phyloP scores from a whole-genome alignment of 1,140 invertebrate genomes.

The Hypsibius dujardini region DNA sequence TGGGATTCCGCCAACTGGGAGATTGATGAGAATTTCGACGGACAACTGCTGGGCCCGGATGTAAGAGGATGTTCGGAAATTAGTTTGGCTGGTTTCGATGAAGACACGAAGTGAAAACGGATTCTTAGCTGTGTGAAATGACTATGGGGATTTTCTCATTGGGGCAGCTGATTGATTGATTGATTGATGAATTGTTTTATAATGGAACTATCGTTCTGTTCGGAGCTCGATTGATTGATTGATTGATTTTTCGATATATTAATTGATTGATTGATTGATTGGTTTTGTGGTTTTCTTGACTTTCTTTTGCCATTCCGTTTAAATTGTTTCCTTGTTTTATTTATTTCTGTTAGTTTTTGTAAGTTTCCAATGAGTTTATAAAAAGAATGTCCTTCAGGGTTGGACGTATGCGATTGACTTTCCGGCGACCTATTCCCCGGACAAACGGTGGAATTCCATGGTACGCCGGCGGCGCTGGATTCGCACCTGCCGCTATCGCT shows the following conservation, averaged over 20 bases:
- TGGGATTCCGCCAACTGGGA: slow-evolving; percentile 76
- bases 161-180: no score
- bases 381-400: slow-evolving; percentile 36
- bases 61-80: slow-evolving; percentile 31
- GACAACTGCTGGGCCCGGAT: slow-evolving; percentile 65
- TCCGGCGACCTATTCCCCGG: slow-evolving; percentile 56
- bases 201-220: no score
- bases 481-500: slow-evolving; percentile 62
- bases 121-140: background rate
- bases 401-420: slow-evolving; percentile 89
- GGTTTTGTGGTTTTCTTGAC: background rate
- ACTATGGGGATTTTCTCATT: background rate
- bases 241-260: no score
- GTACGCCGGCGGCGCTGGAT: slow-evolving; percentile 74
- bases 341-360: slow-evolving; percentile 14
- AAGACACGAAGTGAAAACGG: background rate
- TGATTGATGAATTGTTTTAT: no score
- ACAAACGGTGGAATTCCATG: slow-evolving; percentile 74
- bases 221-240: no score
- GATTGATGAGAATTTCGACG: slow-evolving; percentile 64
- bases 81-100: slow-evolving; percentile 8
- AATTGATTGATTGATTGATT: background rate
- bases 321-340: slow-evolving; percentile 19
- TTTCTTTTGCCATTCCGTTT: background rate
- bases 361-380: background rate